Percentiles rank a stretch among this genome's conserved stretches.
phyloP scores from a whole-genome alignment of 2,113 vertebrate species.

The Cisticola juncidis region DNA sequence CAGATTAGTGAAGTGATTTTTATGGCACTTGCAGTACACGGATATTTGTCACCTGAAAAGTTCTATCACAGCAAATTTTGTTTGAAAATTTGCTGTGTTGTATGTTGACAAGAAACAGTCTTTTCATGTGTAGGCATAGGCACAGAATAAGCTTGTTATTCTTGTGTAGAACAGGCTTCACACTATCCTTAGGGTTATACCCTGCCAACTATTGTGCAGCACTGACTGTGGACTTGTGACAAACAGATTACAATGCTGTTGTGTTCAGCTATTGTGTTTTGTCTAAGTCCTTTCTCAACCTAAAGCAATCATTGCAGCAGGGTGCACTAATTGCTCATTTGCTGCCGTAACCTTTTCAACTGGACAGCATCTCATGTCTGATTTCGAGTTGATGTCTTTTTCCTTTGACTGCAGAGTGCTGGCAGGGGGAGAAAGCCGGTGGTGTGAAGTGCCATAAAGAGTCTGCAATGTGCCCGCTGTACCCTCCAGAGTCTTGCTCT shows the following conservation, averaged over 20 bases:
- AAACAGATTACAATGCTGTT: conserved; percentile 59
- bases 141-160: background rate
- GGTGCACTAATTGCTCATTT: conserved; percentile 73
- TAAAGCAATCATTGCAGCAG: conserved; percentile 22
- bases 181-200: background rate
- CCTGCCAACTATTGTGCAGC: background rate
- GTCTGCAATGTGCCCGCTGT: background rate
- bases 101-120: background rate
- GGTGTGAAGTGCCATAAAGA: background rate
- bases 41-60: background rate
- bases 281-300: conserved; percentile 6
- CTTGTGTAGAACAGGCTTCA: background rate
- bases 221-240: conserved; percentile 12
- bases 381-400: conserved; percentile 37
- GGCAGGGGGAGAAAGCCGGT: background rate
- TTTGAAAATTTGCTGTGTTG: background rate
- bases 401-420: conserved; percentile 42
- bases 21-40: background rate
- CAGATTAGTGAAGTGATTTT: background rate
- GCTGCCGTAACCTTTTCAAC: conserved; percentile 68
- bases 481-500: background rate
- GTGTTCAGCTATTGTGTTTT: conserved; percentile 54
- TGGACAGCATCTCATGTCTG: conserved; percentile 46
- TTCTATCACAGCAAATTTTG: background rate
- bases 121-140: background rate